Evolutionary conservation across 1,140 invertebrate genomes (phyloP).

Genomic region (Ceratitis capitata): DNA sequence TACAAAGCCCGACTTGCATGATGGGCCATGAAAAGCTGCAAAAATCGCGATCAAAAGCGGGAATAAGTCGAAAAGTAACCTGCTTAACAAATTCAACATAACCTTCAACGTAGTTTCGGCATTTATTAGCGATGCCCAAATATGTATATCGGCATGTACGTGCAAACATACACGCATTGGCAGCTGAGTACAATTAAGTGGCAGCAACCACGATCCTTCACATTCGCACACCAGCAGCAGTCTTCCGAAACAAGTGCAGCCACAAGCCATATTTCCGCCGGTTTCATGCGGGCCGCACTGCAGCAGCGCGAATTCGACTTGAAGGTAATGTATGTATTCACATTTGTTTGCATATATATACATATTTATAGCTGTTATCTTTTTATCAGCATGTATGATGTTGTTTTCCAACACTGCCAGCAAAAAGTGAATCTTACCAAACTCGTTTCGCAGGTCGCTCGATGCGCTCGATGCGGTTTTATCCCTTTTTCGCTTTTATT

Average conservation of each 20-base stretch:
- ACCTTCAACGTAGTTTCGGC: background rate
- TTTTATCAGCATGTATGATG: background rate
- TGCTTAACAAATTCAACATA: conserved; percentile 24
- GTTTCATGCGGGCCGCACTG: background rate
- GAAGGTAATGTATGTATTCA: too few relatives aligned
- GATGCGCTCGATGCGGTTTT: too few relatives aligned
- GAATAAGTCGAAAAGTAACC: conserved; percentile 29
- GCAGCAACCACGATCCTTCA: background rate
- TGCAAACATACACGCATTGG: too few relatives aligned
- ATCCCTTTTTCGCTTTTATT: background rate
- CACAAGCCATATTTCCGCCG: background rate
- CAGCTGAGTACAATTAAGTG: background rate
- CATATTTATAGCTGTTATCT: background rate
- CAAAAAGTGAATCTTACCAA: background rate
- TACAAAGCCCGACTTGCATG: too few relatives aligned
- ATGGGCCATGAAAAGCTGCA: background rate
- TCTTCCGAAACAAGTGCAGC: conserved; percentile 13
- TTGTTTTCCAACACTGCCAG: background rate
- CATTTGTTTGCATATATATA: background rate
- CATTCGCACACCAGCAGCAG: background rate
- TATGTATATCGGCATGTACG: too few relatives aligned
- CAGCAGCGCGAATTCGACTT: background rate
- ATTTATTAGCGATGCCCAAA: too few relatives aligned
- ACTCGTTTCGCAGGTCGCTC: background rate
- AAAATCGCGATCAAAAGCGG: background rate